Base-by-base conservation (phyloP, 1,140 invertebrate genomes). In the Batillaria attramentaria region DNA sequence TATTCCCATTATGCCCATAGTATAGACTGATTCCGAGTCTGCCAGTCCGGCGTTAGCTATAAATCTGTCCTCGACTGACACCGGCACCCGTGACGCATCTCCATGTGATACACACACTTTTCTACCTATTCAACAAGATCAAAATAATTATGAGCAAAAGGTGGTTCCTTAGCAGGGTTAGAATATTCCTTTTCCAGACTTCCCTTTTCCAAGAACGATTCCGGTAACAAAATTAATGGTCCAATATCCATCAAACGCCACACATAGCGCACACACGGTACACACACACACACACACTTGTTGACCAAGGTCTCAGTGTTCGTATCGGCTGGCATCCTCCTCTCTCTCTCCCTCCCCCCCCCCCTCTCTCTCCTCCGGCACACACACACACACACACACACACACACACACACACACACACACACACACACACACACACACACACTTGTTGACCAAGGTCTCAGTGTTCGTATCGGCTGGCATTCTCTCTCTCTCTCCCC, bases 351-450 rank as follows among this genome's bases (percentile, higher is more conserved):
- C 10, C n/a, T 24, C n/a, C 31, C 31, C 57, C 8, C 8, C n/a
- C 10, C 10, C 57, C 57, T 28, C 31, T 8, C 31, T 24, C 8
- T 62, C 57, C 16, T 20, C 57, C 6, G 24, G 31, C 54, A 20
- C 54, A 60, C 46, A 24, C 46, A 50, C 46, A 50, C 46, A 50
- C 46, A 50, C 46, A 50, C 46, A 50, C 46, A 62, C 57, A 62
- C 13, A 62, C 13, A 62, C 13, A 62, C 57, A n/a, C 28, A n/a
- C 57, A 13, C 28, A n/a, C 10, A n/a, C 28, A 62, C 57, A 62
- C 57, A 62, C 28, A 62, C 28, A 62, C 57, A 62, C 28, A 6
- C 57, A 62, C 28, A 28, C 57, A 62, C 28, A 62, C 57, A 62
- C 28, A 28, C 13, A 28, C 57, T 62, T 24, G 31, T 24, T n/a